Base-by-base conservation (phyloP, 2,113 vertebrate genomes). In the human (Homo sapiens) region DNA sequence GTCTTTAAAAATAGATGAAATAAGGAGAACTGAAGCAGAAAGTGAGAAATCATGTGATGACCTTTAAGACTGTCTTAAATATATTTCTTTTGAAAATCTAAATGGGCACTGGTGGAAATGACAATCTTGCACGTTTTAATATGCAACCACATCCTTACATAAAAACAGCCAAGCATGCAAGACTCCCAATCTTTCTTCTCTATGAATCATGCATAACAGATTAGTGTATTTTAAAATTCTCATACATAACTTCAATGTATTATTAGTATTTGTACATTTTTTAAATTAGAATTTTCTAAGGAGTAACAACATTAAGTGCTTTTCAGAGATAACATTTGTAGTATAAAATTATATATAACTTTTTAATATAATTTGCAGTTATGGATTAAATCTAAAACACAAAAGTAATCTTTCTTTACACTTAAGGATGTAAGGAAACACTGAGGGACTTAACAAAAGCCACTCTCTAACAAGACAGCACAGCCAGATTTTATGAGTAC, bases 1-100 rank as follows among this genome's bases (percentile, higher is more conserved):
- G 45, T 16, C 23, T 72, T 92, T 59, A 82, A 76, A 87, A 8
- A 89, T 48, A 87, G 64, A 43, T 20, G 70, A 76, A 85, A 40
- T 40, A 90, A 85, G 52, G 22, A 83, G 48, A 83, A 88, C n/a
- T 96, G 79, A 94, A 43, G 55, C 16, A 66, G 45, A 94, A 89
- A 68, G 73, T 38, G 84, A 86, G 64, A 75, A 79, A 66, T 73
- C 13, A 83, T 20, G 83, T 32, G 79, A 40, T 50, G 38, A 81
- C 22, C 32, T 12, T 91, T 80, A 23, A 64, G 59, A 45, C 20
- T 91, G 13, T 23, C 59, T 87, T 88, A 87, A 78, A 57, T 57
- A 20, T 8, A 43, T 87, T 93, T 70, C 66, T 59, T 70, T 22
- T 45, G 27, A 79, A 96, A 96, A 48, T 48, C 55, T 55, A 57